Evolutionary conservation across 2,113 vertebrate species (phyloP), one percentile per base, ranked within the genome.

Genomic region (Corythornis vintsioides): DNA sequence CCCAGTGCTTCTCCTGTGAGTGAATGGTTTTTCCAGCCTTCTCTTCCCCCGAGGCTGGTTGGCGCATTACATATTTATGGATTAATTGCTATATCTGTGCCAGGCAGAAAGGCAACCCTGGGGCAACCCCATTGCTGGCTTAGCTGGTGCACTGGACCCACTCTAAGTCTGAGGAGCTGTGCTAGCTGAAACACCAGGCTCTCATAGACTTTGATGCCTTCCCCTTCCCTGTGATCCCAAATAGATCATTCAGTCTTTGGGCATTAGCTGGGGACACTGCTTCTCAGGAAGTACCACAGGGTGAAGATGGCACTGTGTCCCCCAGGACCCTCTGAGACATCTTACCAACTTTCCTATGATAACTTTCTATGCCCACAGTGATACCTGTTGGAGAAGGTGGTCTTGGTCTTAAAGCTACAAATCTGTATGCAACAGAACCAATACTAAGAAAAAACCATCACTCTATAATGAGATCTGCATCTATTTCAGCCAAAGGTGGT

Each of bases 11-110:
- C 84, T 92, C 15, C 59, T 89, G 69, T 73, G 31, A 50, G 84
- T 67, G 79, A 77, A 95, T 77, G n/a, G 2, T 64, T 96, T 95
- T 93, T 95, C 79, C 92, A 96, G 40, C 21, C n/a, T 82, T 61
- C 19, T 66, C 38, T 79, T 91, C 87, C 89, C 84, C 11, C 15
- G 82, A 29, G 89, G 53, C 40, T 42, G 48, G 40, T 33, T 69
- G 64, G 40, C 0, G 0, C 2, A 1, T 64, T 88, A 63, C 3
- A 4, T 83, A 71, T 74, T 94, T 95, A 52, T 64, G 40, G 52
- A 80, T 57, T 74, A 24, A 10, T 47, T 73, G 48, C 86, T 79
- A 40, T 88, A 83, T 73, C 86, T 81, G 52, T n/a, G 57, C 52
- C 0, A 52, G 73, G 63, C 50, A 79, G 71, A 92, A 89, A 61